Evolutionary conservation across 2,888 invertebrate genomes (phyloP).

Genomic region (Drosophila koepferae): DNA sequence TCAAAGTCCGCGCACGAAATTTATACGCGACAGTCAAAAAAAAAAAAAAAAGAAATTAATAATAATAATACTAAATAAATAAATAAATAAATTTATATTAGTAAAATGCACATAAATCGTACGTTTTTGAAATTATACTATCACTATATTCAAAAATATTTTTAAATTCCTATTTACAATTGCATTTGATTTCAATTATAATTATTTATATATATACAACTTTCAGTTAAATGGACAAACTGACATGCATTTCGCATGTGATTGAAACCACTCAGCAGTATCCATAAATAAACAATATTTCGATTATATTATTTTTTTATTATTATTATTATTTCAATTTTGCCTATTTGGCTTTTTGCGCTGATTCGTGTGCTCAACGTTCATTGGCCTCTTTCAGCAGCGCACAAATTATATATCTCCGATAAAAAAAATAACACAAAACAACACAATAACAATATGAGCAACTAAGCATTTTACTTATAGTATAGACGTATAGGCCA

Average conservation of each 20-base stretch:
- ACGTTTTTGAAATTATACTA: not conserved
- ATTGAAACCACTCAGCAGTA: conserved; percentile 59
- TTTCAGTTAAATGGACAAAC: conserved; percentile 1
- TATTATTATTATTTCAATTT: conserved; percentile 8
- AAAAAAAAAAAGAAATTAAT: no score
- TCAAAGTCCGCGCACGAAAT: not conserved
- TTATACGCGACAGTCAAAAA: not conserved
- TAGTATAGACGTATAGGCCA: conserved; percentile 33
- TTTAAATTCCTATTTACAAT: not conserved
- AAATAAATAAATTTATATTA: not conserved
- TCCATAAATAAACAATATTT: conserved; percentile 56
- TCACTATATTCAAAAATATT: not conserved
- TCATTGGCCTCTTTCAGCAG: conserved; percentile 67
- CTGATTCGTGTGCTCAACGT: conserved; percentile 72
- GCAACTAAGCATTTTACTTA: conserved; percentile 69
- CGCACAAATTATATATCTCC: conserved; percentile 44
- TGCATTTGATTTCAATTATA: not conserved
- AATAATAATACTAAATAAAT: no score
- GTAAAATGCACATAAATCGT: not conserved
- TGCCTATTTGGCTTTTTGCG: conserved; percentile 57
- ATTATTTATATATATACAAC: not conserved
- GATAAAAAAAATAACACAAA: conserved; percentile 54
- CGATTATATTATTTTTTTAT: conserved; percentile 20
- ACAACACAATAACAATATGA: conserved; percentile 51
- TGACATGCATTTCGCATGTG: conserved; percentile 71